Evolutionary conservation across 2,113 vertebrate genomes (phyloP), one percentile per base, ranked within the genome.

Genomic region (Anolis carolinensis): DNA sequence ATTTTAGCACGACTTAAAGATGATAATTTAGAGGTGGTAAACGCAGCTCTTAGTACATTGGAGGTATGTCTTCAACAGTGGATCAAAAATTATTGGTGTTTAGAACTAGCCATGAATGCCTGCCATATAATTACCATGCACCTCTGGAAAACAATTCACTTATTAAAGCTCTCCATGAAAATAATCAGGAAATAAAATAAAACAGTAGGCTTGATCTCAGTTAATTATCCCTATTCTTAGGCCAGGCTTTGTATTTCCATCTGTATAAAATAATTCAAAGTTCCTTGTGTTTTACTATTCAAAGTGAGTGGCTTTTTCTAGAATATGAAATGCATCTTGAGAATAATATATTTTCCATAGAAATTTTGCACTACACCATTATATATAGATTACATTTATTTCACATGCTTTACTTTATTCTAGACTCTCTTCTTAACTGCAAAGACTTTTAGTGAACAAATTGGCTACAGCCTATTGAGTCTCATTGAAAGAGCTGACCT

Each of bases 1-100:
- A 85, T 99, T 89, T 87, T 97, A 81, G 94, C 95, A 6, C 97
- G 98, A 1, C 95, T 99, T 73, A 95, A 88, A 52, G 99, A 99
- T 92, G 98, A 99, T 25, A 96, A 95, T 1, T 86, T 94, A 9
- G 96, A 97, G 8, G 97, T 99, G 25, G 97, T 98, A 27, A 87
- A 96, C 32, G 94, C 97, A 0, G 93, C 98, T 20, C 63, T 99
- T 30, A 88, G 48, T 78, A 96, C 96, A 55, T 95, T 99, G 81
- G 94, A 97, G 97, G 99, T 98, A 73, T 94, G 94, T 87, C 2
- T 85, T 7, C 52, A 14, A 52, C 7, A 81, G 77, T 18, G n/a
- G 1, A 0, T 70, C 25, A 59, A 52, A 76, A 48, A 11, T 81
- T 81, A 68, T 50, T 84, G 85, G n/a, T 25, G n/a, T 44, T 59